Evolutionary conservation across 2,113 vertebrate genomes (phyloP).

Genomic region (Xenopus tropicalis): UCB_Xtro_10.0 CM004448.2:10801501-10802000

Average conservation of each 20-base stretch:
- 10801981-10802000: no score
- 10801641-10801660: background rate
- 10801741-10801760: background rate
- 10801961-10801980: no score
- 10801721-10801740: conserved; percentile 16
- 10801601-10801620: conserved; percentile 30
- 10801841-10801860: no score
- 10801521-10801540: conserved; percentile 34
- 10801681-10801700: conserved; percentile 11
- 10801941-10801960: no score
- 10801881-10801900: no score
- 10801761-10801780: background rate
- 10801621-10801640: background rate
- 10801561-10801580: conserved; percentile 38
- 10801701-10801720: conserved; percentile 20
- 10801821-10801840: background rate
- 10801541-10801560: conserved; percentile 50
- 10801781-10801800: background rate
- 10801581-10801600: background rate
- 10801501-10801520: conserved; percentile 50
- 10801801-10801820: background rate
- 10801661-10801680: background rate
- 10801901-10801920: no score
- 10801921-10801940: no score
- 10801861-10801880: no score